Conservation (phyloP, 2,113 vertebrate species). For the Festucalex cinctus region DNA sequence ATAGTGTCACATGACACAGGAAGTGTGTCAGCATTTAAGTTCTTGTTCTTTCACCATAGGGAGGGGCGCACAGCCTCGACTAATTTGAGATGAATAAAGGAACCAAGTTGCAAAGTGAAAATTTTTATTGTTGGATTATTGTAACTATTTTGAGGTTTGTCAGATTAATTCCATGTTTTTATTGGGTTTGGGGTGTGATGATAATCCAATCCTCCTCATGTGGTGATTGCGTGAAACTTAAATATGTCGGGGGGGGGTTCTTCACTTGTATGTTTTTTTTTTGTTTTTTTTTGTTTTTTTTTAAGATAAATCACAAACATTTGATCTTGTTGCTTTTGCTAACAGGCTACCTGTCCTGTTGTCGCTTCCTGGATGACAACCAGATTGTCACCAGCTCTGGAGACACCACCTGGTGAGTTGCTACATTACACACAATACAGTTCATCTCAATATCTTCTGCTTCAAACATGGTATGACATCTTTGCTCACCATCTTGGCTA, state of each 20-base stretch:
- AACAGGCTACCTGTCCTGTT: slow-evolving; percentile 95
- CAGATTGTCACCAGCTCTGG: slow-evolving; percentile 98
- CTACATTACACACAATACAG: slow-evolving; percentile 29
- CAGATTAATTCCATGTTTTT: background rate
- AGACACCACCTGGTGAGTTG: slow-evolving; percentile 94
- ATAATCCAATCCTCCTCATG: slow-evolving; percentile 2
- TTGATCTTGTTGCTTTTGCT: slow-evolving; percentile 31
- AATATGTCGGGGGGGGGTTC: no score
- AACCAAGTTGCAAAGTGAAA: slow-evolving; percentile 27
- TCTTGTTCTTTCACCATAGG: slow-evolving; percentile 45
- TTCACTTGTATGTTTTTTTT: no score
- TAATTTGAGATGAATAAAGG: slow-evolving; percentile 34
- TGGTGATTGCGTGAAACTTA: background rate
- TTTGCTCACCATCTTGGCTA: background rate
- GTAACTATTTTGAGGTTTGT: no score
- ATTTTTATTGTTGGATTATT: no score
- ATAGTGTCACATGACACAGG: slow-evolving; percentile 65
- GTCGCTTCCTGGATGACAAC: slow-evolving; percentile 98
- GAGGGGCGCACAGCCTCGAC: slow-evolving; percentile 27
- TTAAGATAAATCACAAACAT: background rate
- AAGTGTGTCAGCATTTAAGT: slow-evolving; percentile 69
- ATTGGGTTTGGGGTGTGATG: background rate
- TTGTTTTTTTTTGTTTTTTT: background rate
- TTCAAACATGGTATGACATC: background rate
- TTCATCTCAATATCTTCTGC: background rate